Percentiles rank a stretch among this genome's conserved stretches.
Conservation (phyloP, 2,113 vertebrate species). For the Manacus vitellinus region DNA sequence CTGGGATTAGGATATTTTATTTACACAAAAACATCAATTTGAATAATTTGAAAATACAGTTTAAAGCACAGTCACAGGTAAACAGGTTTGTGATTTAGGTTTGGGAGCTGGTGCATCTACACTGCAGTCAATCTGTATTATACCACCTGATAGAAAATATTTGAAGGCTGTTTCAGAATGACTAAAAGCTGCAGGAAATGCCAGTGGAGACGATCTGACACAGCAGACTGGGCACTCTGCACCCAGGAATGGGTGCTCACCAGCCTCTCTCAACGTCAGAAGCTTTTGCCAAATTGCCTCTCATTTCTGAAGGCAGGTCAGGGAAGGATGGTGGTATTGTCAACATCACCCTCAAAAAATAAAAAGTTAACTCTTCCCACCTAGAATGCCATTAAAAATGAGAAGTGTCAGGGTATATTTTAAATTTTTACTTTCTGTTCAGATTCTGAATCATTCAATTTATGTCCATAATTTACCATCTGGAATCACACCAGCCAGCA, state of each 20-base stretch:
- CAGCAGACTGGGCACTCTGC: not conserved
- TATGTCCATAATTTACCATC: not conserved
- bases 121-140: not conserved
- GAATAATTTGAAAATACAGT: not conserved
- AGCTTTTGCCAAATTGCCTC: not conserved
- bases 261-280: not conserved
- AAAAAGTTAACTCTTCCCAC: not conserved
- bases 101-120: not conserved
- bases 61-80: not conserved
- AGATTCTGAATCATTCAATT: not conserved
- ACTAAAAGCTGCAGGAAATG: not conserved
- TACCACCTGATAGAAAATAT: not conserved
- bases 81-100: not conserved
- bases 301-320: not conserved
- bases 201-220: fast-evolving
- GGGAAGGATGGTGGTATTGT: not conserved
- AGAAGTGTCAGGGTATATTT: not conserved
- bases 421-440: not conserved
- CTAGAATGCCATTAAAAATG: not conserved
- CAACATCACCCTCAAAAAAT: not conserved
- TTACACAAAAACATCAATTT: not conserved
- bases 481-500: not conserved
- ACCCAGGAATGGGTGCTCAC: fast-evolving
- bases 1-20: not conserved
- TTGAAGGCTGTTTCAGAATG: not conserved